Base-by-base conservation (phyloP, 2,888 invertebrate species). In the Macropis europaea region DNA sequence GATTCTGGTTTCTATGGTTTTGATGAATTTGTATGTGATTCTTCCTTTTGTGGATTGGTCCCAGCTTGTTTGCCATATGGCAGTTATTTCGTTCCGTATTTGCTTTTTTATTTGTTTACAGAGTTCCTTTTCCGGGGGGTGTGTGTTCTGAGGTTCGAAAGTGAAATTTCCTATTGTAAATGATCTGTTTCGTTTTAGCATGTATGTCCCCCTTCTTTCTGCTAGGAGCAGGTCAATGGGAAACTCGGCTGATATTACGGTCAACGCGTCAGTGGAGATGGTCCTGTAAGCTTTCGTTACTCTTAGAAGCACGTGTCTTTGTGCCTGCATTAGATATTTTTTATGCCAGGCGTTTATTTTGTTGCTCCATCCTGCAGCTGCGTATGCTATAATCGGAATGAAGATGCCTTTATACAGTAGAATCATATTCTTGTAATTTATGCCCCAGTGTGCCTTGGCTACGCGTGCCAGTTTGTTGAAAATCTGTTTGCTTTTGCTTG, bases 401-500 rank as follows among this genome's bases (percentile, higher is more conserved):
- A 57, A 32, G 4, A 57, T 13, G 3, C 56, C 56, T 32, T 32
- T 45, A 28, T 57, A 57, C 1, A 57, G 1, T 7, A 11, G 24
- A 1, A 1, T 0, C 11, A 34, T 15, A 0, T 2, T 13, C 1
- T 1, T 34, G 6, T 22, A 9, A n/a, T 22, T 2, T 1, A 57
- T n/a, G 2, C 57, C 56, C 56, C 56, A 57, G 6, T 43, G 17
- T n/a, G 22, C 11, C 9, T n/a, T 24, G 1, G 56, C 32, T 2
- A 57, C 26, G 1, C 9, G 17, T n/a, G 24, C 28, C 4, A 42
- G 26, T n/a, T 2, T 30, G n/a, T 30, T 15, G 5, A 54, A 28
- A 0, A 9, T 6, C n/a, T 1, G 11, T 32, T 32, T 50, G 9
- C 11, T 6, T 9, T 32, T 50, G 0, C 6, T 15, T 2, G 6